Conservation (phyloP, 2,113 vertebrate genomes). For the Martes martes region DNA sequence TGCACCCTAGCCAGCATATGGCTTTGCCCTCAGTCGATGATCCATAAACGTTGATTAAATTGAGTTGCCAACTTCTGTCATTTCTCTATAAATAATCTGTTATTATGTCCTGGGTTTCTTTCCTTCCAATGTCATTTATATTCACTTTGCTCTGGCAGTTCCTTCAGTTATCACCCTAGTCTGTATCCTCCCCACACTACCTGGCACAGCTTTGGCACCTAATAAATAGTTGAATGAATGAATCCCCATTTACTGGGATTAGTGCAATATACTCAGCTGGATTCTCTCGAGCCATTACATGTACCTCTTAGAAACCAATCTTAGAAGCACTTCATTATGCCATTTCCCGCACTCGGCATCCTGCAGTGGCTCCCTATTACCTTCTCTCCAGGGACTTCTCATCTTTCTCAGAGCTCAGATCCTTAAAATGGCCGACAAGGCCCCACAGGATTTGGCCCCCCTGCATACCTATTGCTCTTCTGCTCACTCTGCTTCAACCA, state of each 20-base stretch:
- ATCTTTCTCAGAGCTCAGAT: not conserved
- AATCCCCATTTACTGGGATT: not conserved
- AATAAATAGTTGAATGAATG: constrained; percentile 35
- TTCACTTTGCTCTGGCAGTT: constrained; percentile 39
- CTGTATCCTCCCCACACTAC: not conserved
- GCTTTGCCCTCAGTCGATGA: constrained; percentile 33
- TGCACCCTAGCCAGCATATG: not conserved
- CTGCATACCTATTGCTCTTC: not conserved
- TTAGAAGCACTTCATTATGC: not conserved
- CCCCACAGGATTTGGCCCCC: not conserved
- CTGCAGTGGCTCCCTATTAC: constrained; percentile 29
- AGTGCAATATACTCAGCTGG: not conserved
- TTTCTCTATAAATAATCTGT: constrained; percentile 48
- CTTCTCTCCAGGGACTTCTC: constrained; percentile 22
- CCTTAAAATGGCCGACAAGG: constrained; percentile 49
- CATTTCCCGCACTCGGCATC: not conserved
- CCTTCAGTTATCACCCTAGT: not conserved
- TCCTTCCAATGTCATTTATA: constrained; percentile 35
- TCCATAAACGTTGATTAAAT: constrained; percentile 47
- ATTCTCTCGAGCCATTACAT: not conserved
- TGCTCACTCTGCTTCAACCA: not conserved
- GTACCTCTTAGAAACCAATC: not conserved
- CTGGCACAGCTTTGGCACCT: constrained; percentile 30
- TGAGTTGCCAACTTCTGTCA: constrained; percentile 41
- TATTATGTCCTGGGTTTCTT: constrained; percentile 2